Evolutionary conservation across 1,140 invertebrate species (phyloP).

Genomic region (Babylonia areolata): DNA sequence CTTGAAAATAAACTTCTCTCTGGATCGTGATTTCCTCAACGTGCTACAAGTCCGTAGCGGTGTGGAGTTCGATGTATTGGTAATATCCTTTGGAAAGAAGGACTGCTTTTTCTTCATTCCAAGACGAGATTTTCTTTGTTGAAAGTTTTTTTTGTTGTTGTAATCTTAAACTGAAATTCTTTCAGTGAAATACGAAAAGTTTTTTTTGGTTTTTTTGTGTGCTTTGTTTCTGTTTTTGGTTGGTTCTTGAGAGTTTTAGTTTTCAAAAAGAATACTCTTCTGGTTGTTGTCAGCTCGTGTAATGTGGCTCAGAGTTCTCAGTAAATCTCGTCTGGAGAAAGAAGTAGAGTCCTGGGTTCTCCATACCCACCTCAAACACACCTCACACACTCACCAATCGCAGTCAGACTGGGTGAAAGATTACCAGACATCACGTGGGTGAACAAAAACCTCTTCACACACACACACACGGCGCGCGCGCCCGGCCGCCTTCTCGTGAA

Average conservation of each 20-base stretch:
- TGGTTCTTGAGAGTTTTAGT: no score
- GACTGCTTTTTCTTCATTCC: constrained; percentile 12
- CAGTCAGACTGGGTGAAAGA: not conserved
- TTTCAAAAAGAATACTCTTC: no score
- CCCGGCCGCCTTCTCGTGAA: not conserved
- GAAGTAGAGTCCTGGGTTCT: not conserved
- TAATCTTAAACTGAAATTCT: not conserved
- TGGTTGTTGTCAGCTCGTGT: not conserved
- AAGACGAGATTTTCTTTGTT: not conserved
- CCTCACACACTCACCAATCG: not conserved
- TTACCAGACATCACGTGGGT: not conserved
- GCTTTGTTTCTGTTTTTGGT: not conserved
- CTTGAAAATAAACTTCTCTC: not conserved
- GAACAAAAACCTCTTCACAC: not conserved
- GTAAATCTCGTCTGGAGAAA: not conserved
- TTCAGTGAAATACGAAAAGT: no score
- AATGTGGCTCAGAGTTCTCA: not conserved
- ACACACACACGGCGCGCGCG: no score
- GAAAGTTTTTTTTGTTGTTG: not conserved
- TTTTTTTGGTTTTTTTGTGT: no score
- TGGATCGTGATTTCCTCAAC: not conserved
- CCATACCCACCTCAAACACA: not conserved
- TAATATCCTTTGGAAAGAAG: not conserved
- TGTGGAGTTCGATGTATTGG: not conserved
- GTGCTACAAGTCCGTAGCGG: not conserved